Evolutionary conservation across 2,797 vertebrate species (phyloP).

Genomic region (Merluccius polli): DNA sequence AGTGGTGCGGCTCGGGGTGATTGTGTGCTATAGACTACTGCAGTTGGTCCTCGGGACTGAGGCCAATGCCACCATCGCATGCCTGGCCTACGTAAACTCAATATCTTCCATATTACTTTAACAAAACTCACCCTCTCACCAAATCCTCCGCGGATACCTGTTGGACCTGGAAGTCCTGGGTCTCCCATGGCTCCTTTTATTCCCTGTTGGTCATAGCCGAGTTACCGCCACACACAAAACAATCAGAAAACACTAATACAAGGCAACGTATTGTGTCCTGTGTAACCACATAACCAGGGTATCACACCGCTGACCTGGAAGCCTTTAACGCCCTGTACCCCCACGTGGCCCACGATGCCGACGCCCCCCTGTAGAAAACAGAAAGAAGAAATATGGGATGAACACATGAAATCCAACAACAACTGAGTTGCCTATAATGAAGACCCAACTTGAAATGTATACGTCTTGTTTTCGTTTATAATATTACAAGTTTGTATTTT

Average conservation of each 20-base stretch:
- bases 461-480: not conserved
- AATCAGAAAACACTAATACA: not conserved
- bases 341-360: constrained; percentile 78
- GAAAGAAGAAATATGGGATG: not conserved
- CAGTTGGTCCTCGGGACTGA: no score
- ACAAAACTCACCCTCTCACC: constrained; percentile 88
- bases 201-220: constrained; percentile 72
- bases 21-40: not conserved
- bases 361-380: constrained; percentile 77
- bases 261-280: not conserved
- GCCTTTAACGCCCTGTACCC: constrained; percentile 83
- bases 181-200: constrained; percentile 85
- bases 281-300: not conserved
- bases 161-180: constrained; percentile 91
- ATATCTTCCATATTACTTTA: not conserved
- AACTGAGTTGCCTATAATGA: not conserved
- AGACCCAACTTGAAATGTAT: not conserved
- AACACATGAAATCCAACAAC: not conserved
- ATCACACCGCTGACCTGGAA: constrained; percentile 81
- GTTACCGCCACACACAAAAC: constrained; percentile 6
- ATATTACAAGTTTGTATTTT: not conserved
- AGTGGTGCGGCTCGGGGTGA: not conserved
- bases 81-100: no score
- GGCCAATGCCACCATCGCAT: no score
- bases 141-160: constrained; percentile 86